Base-by-base conservation (phyloP, 2,113 vertebrate species). In the Hydrolagus affinis region DNA sequence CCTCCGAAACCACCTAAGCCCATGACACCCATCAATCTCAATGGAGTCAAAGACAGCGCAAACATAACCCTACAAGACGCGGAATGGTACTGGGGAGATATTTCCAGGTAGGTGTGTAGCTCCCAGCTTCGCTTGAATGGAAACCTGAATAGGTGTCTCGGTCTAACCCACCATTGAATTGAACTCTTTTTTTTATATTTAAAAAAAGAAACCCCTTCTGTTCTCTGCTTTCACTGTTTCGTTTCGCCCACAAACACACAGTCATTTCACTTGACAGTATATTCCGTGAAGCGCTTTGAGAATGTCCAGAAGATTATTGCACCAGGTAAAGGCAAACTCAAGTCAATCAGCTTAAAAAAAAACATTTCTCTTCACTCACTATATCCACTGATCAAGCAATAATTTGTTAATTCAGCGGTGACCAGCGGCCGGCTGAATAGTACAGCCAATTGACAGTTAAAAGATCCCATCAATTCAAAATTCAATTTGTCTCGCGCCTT, bases 41-140 rank as follows among this genome's bases (percentile, higher is more conserved):
- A 95, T 89, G 93, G 94, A 89, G 89, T 89, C 88, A 95, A 95
- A 87, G 95, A 96, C 75, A 92, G 90, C 86, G 93, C 93, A 85
- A 87, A 85, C 64, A 89, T 90, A 75, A 91, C 92, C 85, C 93
- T 98, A 85, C 94, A 96, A 91, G 97, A 98, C 71, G 95, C 96
- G 0, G 96, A 98, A 87, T 99, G 97, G 97, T 99, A 98, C 87
- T 99, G 97, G 97, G 97, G 96, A 30, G 96, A 98, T 88, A 95
- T 98, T 87, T 96, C 95, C 88, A 96, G 97, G 97, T 98, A 94
- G 94, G 11, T 32, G 11, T 83, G 17, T 85, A 89, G 89, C 87
- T 89, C 44, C 86, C 86, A 60, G 69, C 88, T 85, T 90, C 89
- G 83, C 88, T 91, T 89, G 86, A 90, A 85, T 83, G 86, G 85